Evolutionary conservation across 2,113 vertebrate species (phyloP), one percentile per base, ranked within the genome.

Genomic region (Macaca mulatta): DNA sequence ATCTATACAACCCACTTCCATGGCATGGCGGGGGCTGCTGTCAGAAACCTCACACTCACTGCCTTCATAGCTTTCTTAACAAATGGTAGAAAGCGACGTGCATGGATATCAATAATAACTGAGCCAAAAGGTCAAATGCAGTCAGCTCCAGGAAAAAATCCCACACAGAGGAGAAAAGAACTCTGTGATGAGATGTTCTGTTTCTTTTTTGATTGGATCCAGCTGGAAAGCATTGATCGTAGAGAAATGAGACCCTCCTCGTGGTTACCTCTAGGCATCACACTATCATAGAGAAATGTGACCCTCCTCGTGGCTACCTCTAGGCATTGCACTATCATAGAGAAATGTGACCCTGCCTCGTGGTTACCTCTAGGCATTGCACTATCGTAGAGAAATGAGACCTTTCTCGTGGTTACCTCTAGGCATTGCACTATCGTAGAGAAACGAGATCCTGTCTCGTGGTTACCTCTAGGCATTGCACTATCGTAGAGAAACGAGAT

Each of bases 271-370:
- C 10, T 16, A n/a, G 13, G 5, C 50, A 43, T 14, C 12, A 17
- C 4, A 16, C 12, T 59, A 12, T 50, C 2, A 2, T 50, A 13
- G 48, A 50, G 48, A 48, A 48, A 48, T 0, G 48, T 48, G 55
- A 30, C 55, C n/a, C 5, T n/a, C 6, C 70, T 78, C 8, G 1
- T 16, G 5, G 35, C 14, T 13, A n/a, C 52, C 40, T 25, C 16
- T 16, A 35, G 13, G 5, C 50, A 43, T 14, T 18, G 11, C 4
- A 16, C 18, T 59, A 64, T 48, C 2, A 0, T 48, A 48, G 48
- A 48, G 11, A 48, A 48, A 48, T 0, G 48, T 0, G 55, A 30
- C n/a, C n/a, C 13, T n/a, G 30, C 6, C 52, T 78, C 22, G 2
- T 16, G 5, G 35, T 43, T 13, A n/a, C 52, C 40, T 17, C 16